Evolutionary conservation across 2,888 invertebrate species (phyloP).

Genomic region (Gymnosoma rotundatum): DNA sequence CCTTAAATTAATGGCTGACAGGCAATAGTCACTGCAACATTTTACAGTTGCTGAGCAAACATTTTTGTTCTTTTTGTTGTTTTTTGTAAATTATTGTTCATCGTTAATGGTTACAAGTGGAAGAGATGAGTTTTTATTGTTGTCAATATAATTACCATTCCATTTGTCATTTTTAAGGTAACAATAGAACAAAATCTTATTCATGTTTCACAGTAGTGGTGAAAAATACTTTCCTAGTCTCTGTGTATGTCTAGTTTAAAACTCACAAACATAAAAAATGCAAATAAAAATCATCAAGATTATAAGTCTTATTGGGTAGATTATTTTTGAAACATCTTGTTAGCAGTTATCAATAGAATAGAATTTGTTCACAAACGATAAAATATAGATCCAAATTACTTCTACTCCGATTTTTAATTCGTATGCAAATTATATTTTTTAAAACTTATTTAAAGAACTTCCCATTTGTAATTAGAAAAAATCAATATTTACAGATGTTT

Average conservation of each 20-base stretch:
- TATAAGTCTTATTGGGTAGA: too few species aligned
- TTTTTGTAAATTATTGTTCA: neutral
- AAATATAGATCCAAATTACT: too few species aligned
- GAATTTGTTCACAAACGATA: too few species aligned
- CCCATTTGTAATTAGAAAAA: too few species aligned
- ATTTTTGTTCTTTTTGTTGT: neutral
- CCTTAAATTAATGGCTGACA: neutral
- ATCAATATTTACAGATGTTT: too few species aligned
- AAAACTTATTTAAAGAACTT: too few species aligned
- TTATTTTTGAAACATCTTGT: too few species aligned
- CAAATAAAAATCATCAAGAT: too few species aligned
- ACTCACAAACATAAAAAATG: too few species aligned
- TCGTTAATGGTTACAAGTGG: neutral
- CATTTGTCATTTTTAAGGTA: slow-evolving; percentile 73
- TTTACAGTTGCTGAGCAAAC: slow-evolving; percentile 23
- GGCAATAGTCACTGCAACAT: neutral
- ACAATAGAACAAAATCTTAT: slow-evolving; percentile 54
- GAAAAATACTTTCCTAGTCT: slow-evolving; percentile 25
- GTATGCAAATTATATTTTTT: too few species aligned
- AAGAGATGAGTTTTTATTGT: slow-evolving; percentile 61
- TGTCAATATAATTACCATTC: slow-evolving; percentile 72
- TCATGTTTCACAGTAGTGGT: slow-evolving; percentile 23
- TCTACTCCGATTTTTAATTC: too few species aligned
- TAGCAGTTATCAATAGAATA: too few species aligned
- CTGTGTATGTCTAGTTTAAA: slow-evolving; percentile 6